phyloP scores from a whole-genome alignment of 2,888 invertebrate genomes.

The Syrista parreyssii region DNA sequence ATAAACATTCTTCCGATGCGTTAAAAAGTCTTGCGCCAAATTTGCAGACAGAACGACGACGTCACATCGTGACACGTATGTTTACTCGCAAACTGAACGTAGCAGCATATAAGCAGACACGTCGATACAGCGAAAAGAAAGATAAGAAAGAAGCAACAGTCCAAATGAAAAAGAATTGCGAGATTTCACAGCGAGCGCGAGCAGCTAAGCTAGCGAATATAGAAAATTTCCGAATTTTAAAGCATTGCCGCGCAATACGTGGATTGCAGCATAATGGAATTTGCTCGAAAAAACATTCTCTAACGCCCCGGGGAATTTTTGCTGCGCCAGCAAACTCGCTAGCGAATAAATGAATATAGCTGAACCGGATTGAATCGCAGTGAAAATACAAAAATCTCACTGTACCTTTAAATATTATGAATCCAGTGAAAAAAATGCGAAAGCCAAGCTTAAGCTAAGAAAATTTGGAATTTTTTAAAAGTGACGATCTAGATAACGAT shows the following conservation, averaged over 20 bases:
- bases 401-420: background rate
- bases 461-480: background rate
- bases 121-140: background rate
- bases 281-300: background rate
- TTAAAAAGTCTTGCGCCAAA: background rate
- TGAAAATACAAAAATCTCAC: background rate
- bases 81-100: background rate
- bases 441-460: background rate
- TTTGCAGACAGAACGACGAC: background rate
- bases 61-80: background rate
- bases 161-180: background rate
- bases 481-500: background rate
- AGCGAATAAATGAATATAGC: background rate
- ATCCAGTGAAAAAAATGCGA: too few relatives aligned
- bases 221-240: background rate
- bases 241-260: background rate
- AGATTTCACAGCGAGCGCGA: background rate
- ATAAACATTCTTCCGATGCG: background rate
- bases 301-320: background rate
- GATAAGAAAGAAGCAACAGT: background rate
- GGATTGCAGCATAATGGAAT: background rate
- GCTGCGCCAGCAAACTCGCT: background rate
- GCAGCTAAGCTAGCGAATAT: background rate
- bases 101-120: background rate
- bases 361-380: background rate